Base-by-base conservation (phyloP, 2,888 invertebrate species). In the Cantharis rustica region DNA sequence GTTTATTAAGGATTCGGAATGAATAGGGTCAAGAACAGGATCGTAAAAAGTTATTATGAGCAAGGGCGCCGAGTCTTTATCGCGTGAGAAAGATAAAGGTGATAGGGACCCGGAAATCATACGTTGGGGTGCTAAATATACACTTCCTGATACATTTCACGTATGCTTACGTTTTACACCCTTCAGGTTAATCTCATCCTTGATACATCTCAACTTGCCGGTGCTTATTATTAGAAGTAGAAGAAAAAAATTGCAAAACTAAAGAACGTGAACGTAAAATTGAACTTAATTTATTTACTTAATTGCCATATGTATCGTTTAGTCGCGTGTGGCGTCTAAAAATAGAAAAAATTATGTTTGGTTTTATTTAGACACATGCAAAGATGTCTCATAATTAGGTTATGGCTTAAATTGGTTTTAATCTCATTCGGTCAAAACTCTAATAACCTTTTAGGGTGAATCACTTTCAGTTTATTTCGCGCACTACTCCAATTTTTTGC, bases 81-180 rank as follows among this genome's bases (percentile, higher is more conserved):
- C 82, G 84, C 83, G 83, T 83, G 83, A 81, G 83, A 82, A 79
- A 77, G 76, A 77, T 78, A 64, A 75, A 72, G 76, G 75, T 77
- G 79, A 80, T 79, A 80, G 78, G 75, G 79, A 77, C 47, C 80
- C 82, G 84, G 83, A 84, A 83, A 79, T 83, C 79, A 79, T 77
- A 81, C 81, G 82, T 81, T 80, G 82, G 82, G 82, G 84, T 84
- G 84, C 83, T 86, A 85, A 86, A 83, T 81, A 83, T 79, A 80
- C 83, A 85, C 83, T 85, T 86, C 86, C 86, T 84, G 82, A 72
- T 75, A 82, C 83, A 80, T 81, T 80, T 81, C 75, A 75, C 76
- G 74, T 69, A 70, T 71, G 20, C 71, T 31, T 47, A 17, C 69
- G 13, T 66, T 66, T 66, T 20, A 66, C 64, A 66, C 64, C 64